Percentiles rank a stretch among this genome's conserved stretches.
These are phyloP conservation scores for Pogonocichla stellata DNA, from an alignment of 2,113 vertebrate species.

Conservation along the genomic window DNA sequence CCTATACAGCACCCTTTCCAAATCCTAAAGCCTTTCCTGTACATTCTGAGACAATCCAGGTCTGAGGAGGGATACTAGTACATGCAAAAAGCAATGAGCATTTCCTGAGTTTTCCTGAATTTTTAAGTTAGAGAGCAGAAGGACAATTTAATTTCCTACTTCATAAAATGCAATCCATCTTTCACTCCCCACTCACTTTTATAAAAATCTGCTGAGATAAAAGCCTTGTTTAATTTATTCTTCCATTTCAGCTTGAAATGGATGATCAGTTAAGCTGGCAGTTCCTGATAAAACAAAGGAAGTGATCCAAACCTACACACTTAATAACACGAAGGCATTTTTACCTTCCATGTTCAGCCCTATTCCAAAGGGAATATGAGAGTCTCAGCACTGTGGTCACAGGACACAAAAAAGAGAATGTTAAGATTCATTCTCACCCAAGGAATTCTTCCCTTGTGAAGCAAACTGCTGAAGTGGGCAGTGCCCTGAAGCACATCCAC, in stretches of 20 bases:
- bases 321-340: background rate
- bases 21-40: background rate
- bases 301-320: background rate
- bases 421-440: background rate
- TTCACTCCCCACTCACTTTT: background rate
- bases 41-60: background rate
- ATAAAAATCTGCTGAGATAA: background rate
- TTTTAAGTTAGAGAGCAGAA: background rate
- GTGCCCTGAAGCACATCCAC: background rate
- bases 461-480: background rate
- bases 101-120: background rate
- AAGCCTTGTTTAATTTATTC: background rate
- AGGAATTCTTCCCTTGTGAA: background rate
- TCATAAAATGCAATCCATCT: background rate
- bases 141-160: background rate
- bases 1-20: background rate
- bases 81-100: background rate
- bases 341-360: background rate
- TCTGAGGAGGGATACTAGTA: background rate
- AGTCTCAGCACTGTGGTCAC: background rate
- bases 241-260: background rate
- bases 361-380: background rate
- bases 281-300: background rate
- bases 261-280: background rate
- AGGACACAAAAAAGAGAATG: background rate